Evolutionary conservation across 2,113 vertebrate species (phyloP), one percentile per base, ranked within the genome.

Genomic region (Dinomys branickii): DNA sequence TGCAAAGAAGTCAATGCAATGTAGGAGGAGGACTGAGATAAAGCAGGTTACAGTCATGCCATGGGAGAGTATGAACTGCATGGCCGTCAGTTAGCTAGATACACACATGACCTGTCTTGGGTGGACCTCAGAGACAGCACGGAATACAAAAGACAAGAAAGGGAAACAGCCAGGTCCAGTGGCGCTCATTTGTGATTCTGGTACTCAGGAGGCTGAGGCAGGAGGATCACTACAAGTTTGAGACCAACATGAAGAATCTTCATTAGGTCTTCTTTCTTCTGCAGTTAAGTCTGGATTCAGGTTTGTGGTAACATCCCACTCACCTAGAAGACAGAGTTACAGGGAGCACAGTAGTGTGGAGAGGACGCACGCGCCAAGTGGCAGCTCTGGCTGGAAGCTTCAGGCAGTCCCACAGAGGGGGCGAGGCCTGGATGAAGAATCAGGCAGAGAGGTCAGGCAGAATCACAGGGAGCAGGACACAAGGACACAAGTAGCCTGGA

Each of bases 21-120:
- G 47, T 0, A 4, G 20, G 41, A 82, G 12, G 38, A 84, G 11
- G n/a, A 85, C 8, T 56, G 59, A 44, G 78, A 54, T 12, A 30
- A 52, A 52, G 19, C 7, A 0, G 4, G 3, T 82, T 22, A 5
- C 9, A 38, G 4, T 24, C 47, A 9, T 12, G 44, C 2, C 1
- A 28, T 11, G 9, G 77, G 59, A 44, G 47, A 13, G 50, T 56
- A 8, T 33, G 82, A 65, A 33, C 5, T 33, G 20, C 50, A 14
- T 47, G 58, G n/a, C 85, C n/a, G 58, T 81, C 87, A 33, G 13
- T 52, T 35, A 75, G 44, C n/a, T n/a, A 50, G 24, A 12, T 33
- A 50, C 20, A 44, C 3, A 4, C 9, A 0, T 13, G 78, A 75
- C 44, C 17, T 24, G 3, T 19, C 19, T 2, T 44, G 16, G 44